Evolutionary conservation across 2,113 vertebrate species (phyloP).

Genomic region (Oryzias celebensis): DNA sequence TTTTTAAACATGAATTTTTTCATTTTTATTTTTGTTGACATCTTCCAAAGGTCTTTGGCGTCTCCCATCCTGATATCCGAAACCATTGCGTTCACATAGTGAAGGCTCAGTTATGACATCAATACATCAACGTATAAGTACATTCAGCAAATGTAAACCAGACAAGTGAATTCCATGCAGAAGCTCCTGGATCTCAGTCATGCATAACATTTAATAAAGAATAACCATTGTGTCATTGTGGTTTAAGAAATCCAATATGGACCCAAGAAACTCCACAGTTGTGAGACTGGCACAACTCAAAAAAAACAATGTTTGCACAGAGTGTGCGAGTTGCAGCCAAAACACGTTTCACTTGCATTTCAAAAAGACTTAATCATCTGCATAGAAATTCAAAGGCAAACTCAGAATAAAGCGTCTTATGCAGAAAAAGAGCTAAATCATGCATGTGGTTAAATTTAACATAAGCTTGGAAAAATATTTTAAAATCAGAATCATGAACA

Average conservation of each 20-base stretch:
- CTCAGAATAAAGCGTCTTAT: slow-evolving; percentile 8
- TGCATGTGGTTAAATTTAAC: background rate
- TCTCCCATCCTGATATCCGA: slow-evolving; percentile 14
- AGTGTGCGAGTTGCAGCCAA: slow-evolving; percentile 21
- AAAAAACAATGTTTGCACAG: slow-evolving; percentile 17
- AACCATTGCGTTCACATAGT: slow-evolving; percentile 60
- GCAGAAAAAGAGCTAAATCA: slow-evolving; percentile 27
- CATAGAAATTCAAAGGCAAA: slow-evolving; percentile 37
- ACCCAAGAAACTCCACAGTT: slow-evolving; percentile 52
- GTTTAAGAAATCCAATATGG: slow-evolving; percentile 70
- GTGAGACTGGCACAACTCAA: slow-evolving; percentile 45
- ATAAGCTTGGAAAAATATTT: no score
- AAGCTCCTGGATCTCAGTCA: slow-evolving; percentile 45
- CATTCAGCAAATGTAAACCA: slow-evolving; percentile 56
- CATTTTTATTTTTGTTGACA: slow-evolving; percentile 2
- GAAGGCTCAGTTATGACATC: slow-evolving; percentile 48
- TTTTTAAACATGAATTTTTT: no score
- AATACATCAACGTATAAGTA: slow-evolving; percentile 43
- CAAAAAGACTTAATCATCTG: slow-evolving; percentile 26
- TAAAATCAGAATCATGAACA: background rate
- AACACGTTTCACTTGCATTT: slow-evolving; percentile 5
- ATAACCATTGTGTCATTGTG: slow-evolving; percentile 12
- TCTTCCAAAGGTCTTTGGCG: slow-evolving; percentile 53
- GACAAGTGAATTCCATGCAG: slow-evolving; percentile 40
- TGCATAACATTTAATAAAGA: slow-evolving; percentile 52